phyloP scores from a whole-genome alignment of 2,113 vertebrate species.

The Pelodiscus sinensis region DNA sequence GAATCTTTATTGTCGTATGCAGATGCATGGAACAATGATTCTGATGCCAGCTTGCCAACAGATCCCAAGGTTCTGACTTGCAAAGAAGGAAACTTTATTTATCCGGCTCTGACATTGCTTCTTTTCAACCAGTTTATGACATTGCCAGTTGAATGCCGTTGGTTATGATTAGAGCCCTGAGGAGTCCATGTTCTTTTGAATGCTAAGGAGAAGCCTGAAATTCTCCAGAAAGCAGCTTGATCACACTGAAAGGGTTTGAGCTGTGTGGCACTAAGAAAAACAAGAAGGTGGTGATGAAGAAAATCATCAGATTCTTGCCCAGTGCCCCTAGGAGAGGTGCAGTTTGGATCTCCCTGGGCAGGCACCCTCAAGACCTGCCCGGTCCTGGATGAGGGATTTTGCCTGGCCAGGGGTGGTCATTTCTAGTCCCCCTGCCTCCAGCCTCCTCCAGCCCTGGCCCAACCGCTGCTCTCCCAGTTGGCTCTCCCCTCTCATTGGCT shows the following conservation, averaged over 20 bases:
- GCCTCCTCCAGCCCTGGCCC: no score
- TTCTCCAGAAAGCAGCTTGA: background rate
- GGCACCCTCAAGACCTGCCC: no score
- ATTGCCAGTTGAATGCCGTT: background rate
- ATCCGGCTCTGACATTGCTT: background rate
- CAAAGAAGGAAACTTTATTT: background rate
- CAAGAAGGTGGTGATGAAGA: background rate
- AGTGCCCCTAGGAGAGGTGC: background rate
- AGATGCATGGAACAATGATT: background rate
- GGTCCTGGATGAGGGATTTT: no score
- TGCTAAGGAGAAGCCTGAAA: background rate
- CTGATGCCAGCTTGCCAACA: background rate
- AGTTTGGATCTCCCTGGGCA: no score
- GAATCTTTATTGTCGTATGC: background rate
- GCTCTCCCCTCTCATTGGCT: no score
- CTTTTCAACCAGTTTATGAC: background rate
- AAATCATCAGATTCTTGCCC: background rate
- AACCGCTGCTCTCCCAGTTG: no score
- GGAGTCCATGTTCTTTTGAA: background rate
- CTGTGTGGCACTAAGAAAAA: background rate
- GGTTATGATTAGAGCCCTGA: background rate
- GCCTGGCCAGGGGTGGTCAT: no score
- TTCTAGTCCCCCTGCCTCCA: no score
- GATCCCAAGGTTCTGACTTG: background rate
- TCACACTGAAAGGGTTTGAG: background rate